phyloP scores from a whole-genome alignment of 1,140 invertebrate genomes.

The Drosophila pectinifera region DNA sequence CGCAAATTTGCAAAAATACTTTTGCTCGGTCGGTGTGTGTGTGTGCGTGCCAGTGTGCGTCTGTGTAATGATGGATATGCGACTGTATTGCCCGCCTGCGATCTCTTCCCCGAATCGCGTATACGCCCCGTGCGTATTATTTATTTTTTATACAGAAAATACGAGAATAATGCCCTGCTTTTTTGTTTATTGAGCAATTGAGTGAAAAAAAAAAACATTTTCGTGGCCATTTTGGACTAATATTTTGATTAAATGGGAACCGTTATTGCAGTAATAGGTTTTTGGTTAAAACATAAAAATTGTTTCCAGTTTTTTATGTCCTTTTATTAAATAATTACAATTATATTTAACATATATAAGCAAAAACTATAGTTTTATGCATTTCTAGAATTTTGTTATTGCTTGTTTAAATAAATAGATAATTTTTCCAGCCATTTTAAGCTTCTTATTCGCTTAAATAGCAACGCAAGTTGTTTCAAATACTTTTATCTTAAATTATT shows the following conservation, averaged over 20 bases:
- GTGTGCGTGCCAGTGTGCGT: conserved; percentile 10
- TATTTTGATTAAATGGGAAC: conserved; percentile 1
- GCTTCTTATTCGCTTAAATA: too few species aligned
- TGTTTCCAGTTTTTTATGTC: too few species aligned
- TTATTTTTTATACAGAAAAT: background rate
- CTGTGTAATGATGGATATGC: conserved; percentile 69
- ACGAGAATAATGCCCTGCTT: conserved; percentile 10
- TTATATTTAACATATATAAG: too few species aligned
- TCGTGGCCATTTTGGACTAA: background rate
- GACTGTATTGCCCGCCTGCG: conserved; percentile 16
- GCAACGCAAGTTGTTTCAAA: too few species aligned
- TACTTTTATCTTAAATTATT: too few species aligned
- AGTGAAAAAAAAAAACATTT: conserved; percentile 16
- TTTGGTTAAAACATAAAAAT: background rate
- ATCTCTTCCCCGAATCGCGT: conserved; percentile 45
- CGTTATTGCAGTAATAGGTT: background rate
- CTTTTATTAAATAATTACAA: too few species aligned
- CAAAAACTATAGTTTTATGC: too few species aligned
- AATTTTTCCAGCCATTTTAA: background rate
- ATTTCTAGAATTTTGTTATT: background rate
- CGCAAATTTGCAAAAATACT: conserved; percentile 83
- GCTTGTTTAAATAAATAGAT: background rate
- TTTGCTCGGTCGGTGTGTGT: conserved; percentile 36
- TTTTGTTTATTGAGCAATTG: conserved; percentile 50
- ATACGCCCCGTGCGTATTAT: conserved; percentile 47